Base-by-base conservation (phyloP, 2,888 invertebrate species). In the Coelopa pilipes region DNA sequence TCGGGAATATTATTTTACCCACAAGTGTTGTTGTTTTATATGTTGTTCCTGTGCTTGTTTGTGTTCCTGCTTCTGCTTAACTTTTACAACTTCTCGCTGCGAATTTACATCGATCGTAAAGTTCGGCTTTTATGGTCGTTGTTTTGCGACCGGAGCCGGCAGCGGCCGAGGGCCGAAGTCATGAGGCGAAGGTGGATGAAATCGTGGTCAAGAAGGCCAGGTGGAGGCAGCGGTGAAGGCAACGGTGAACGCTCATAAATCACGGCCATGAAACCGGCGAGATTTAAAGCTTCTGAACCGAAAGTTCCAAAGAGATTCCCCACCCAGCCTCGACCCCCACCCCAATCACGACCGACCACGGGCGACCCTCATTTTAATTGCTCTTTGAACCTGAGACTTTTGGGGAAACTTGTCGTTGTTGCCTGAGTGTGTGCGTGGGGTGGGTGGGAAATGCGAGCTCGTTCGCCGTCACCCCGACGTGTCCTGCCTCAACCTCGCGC, bases 71-170 rank as follows among this genome's bases (percentile, higher is more conserved):
- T 66, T 21, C 15, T 17, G 15, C 21, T 53, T 55, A 55, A 62
- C 21, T 24, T 67, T 21, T 47, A 69, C 47, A 59, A 46, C 59
- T 69, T 7, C 11, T 68, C 15, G 68, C 19, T 68, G n/a, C 17
- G 55, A 55, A 68, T 53, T 24, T 68, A 68, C 17, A 55, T 34
- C 55, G 45, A 45, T 68, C 68, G 68, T 68, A 53, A 68, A 68
- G 55, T 68, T 47, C 10, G n/a, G 45, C 34, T n/a, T 66, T 66
- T 65, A 17, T 65, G n/a, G 45, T 46, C 19, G 45, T 49, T 7
- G 13, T 46, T 46, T 63, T 2, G 13, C n/a, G n/a, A 19, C 55
- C 19, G 12, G 13, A 0, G 9, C 57, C 4, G 17, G 21, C 17
- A 21, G 19, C 19, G 57, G 7, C 2, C 7, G 57, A 13, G 57